These are phyloP conservation scores for Bubo blakistoni DNA, from an alignment of 2,113 vertebrate species.

Conservation along the genomic window DNA sequence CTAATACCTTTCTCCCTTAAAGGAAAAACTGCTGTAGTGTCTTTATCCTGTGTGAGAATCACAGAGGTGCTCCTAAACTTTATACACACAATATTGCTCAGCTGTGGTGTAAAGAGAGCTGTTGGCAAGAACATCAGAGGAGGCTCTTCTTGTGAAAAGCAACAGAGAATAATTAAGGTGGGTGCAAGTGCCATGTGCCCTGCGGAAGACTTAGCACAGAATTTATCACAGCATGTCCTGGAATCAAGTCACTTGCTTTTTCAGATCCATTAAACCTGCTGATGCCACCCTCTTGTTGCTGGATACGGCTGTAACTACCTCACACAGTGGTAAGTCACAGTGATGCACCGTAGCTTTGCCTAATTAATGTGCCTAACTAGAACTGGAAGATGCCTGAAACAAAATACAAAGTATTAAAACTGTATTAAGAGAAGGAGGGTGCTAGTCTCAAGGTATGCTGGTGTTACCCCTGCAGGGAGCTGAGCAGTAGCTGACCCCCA, in stretches of 20 bases:
- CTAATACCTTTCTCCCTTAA: not conserved
- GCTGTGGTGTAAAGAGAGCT: not conserved
- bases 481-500: not conserved
- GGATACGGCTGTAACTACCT: rapidly evolving
- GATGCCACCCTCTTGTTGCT: not conserved
- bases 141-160: not conserved
- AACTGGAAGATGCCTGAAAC: not conserved
- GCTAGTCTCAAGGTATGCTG: not conserved
- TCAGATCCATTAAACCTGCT: rapidly evolving
- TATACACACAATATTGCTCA: not conserved
- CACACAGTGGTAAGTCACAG: rapidly evolving
- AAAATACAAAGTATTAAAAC: rapidly evolving
- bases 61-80: not conserved
- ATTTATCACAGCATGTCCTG: not conserved
- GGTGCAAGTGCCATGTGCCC: not conserved
- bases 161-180: not conserved
- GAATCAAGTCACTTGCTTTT: rapidly evolving
- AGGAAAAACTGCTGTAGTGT: not conserved
- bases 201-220: not conserved
- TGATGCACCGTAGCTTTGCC: not conserved
- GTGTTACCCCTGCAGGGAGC: not conserved
- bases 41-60: not conserved
- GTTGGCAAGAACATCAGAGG: not conserved
- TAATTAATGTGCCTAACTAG: rapidly evolving
- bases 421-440: rapidly evolving